Evolutionary conservation across 2,113 vertebrate species (phyloP).

Genomic region (Hydropotes inermis): DNA sequence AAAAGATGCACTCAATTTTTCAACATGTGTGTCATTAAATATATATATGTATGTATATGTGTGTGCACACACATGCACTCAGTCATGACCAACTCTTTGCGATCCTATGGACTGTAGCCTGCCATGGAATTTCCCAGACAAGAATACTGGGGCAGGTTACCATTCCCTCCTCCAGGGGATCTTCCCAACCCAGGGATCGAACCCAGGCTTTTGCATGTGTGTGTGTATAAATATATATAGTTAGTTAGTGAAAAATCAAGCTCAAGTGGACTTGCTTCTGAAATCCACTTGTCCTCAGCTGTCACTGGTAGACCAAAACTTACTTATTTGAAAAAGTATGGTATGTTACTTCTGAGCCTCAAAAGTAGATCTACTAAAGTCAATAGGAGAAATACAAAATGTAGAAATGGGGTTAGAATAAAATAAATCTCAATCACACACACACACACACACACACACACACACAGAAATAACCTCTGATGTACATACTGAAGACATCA

Average conservation of each 20-base stretch:
- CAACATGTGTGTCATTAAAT: neutral
- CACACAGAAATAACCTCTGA: neutral
- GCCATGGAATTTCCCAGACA: neutral
- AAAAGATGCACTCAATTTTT: neutral
- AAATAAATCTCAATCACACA: neutral
- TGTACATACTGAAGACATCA: neutral
- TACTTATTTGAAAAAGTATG: neutral
- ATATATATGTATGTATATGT: neutral
- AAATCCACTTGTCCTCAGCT: neutral
- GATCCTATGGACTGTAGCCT: neutral
- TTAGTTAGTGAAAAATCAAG: neutral
- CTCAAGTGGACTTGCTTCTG: neutral
- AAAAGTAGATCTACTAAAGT: neutral
- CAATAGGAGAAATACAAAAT: neutral
- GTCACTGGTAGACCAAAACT: neutral
- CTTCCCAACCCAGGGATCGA: neutral
- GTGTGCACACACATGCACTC: neutral
- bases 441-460: no score
- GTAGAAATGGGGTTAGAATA: neutral
- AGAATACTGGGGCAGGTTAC: neutral
- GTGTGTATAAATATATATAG: neutral
- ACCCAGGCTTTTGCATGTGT: neutral
- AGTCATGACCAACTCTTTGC: neutral
- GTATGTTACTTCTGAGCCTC: neutral
- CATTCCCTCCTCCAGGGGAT: neutral